Evolutionary conservation across 2,888 invertebrate species (phyloP), one percentile per base, ranked within the genome.

Genomic region (Chromoteleia sp.): DNA sequence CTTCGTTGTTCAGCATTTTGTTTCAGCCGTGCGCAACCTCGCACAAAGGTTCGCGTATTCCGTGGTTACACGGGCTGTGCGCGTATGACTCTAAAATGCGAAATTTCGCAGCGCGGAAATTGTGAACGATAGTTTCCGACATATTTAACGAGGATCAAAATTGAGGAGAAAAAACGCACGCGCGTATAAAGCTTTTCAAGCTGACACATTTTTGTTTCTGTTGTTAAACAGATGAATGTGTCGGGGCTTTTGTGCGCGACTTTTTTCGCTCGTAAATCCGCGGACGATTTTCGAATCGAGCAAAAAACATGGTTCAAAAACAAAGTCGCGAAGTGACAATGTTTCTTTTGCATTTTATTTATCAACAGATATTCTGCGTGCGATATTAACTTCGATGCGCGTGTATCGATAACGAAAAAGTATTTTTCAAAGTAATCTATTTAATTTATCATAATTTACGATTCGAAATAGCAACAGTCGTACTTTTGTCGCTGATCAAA

Each of bases 111-210:
- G 21, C 12, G 41, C 63, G 70, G 56, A 70, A 77, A 63, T 73
- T 65, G 73, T 41, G 45, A 74, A 56, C 67, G 68, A 74, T 79
- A 45, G 61, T 79, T 79, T 68, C 68, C 67, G 74, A 74, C 74
- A 61, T 73, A 61, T 79, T 73, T 68, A 79, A 68, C 56, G 74
- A 63, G 68, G 25, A 74, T 43, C 45, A 43, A 48, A 80, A 74
- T 68, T 67, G 58, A 50, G 30, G 58, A 30, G 30, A 52, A 68
- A 65, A 73, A 71, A 33, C 36, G 29, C 52, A 54, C 48, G 30
- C 30, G 50, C 52, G 41, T 63, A 63, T 25, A 73, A 63, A 75
- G 58, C 48, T 45, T 65, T 75, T 65, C 50, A 65, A 12, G 41
- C 50, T 58, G 39, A 48, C 41, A 30, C 56, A 65, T 75, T 58